These are phyloP conservation scores for Salvelinus alpinus DNA, from an alignment of 2,113 vertebrate species.

Conservation along the genomic window DNA sequence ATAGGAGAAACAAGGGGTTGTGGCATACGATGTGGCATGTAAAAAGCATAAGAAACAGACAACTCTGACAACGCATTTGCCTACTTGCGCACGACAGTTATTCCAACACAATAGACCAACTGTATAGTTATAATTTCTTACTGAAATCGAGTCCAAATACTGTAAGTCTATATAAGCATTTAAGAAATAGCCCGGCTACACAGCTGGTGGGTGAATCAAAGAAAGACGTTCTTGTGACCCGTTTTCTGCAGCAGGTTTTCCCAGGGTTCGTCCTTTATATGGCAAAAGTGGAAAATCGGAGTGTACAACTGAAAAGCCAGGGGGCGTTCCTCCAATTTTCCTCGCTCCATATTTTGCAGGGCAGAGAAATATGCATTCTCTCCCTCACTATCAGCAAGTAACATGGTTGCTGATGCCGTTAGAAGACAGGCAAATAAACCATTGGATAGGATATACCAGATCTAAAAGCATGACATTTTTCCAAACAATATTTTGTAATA, in stretches of 20 bases:
- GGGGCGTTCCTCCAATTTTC: conserved; percentile 74
- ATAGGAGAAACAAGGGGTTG: too few species aligned
- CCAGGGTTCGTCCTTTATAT: conserved; percentile 67
- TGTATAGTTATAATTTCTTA: too few species aligned
- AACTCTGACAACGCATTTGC: too few species aligned
- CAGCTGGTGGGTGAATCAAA: background rate
- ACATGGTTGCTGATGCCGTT: conserved; percentile 24
- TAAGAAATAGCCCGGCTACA: background rate
- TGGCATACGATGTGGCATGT: too few species aligned
- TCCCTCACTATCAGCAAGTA: conserved; percentile 23
- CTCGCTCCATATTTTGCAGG: conserved; percentile 73
- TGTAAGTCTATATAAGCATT: too few species aligned
- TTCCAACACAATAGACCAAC: too few species aligned
- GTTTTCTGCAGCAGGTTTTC: conserved; percentile 53
- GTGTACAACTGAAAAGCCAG: conserved; percentile 65
- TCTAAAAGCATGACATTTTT: background rate
- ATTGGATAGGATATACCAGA: background rate
- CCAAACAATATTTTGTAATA: too few species aligned
- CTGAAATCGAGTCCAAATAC: too few species aligned
- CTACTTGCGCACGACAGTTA: too few species aligned
- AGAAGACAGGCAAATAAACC: conserved; percentile 12
- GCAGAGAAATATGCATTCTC: conserved; percentile 46
- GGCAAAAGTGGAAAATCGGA: conserved; percentile 69
- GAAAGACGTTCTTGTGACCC: conserved; percentile 32
- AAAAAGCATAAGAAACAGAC: too few species aligned